Conservation (phyloP, 2,888 invertebrate genomes). For the Hyposoter didymator region DNA sequence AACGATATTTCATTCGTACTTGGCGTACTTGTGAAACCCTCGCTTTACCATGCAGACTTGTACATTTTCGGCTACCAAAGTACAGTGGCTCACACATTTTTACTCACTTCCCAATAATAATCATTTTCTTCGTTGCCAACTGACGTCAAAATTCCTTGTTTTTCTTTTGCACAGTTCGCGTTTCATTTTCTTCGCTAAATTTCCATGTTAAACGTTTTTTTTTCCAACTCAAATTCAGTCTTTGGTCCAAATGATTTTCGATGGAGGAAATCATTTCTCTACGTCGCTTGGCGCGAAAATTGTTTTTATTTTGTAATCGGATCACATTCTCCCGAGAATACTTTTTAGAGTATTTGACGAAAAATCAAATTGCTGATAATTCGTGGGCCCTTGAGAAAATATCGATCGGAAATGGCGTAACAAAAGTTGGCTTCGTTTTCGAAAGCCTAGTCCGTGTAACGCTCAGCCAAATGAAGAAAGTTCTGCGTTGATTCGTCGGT, state of each 20-base stretch:
- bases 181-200: not conserved
- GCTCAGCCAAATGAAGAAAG: conserved; percentile 22
- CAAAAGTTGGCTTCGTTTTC: conserved; percentile 10
- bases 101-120: conserved; percentile 2
- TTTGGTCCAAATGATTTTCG: not conserved
- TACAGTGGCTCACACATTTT: conserved; percentile 4
- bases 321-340: no score
- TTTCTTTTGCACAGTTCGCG: not conserved
- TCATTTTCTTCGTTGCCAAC: not conserved
- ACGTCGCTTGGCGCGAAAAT: not conserved
- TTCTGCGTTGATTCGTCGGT: conserved; percentile 31
- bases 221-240: not conserved
- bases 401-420: not conserved
- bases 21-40: conserved; percentile 20
- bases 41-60: conserved; percentile 33
- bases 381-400: no score
- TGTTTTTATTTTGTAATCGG: no score
- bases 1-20: conserved; percentile 33
- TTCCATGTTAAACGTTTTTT: not conserved
- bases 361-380: no score
- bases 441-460: conserved; percentile 19
- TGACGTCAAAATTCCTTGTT: not conserved
- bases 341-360: no score
- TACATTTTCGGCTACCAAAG: conserved; percentile 39
- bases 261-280: not conserved